These are phyloP conservation scores for Phthorimaea operculella DNA, from an alignment of 1,140 invertebrate genomes.

Conservation along the genomic window DNA sequence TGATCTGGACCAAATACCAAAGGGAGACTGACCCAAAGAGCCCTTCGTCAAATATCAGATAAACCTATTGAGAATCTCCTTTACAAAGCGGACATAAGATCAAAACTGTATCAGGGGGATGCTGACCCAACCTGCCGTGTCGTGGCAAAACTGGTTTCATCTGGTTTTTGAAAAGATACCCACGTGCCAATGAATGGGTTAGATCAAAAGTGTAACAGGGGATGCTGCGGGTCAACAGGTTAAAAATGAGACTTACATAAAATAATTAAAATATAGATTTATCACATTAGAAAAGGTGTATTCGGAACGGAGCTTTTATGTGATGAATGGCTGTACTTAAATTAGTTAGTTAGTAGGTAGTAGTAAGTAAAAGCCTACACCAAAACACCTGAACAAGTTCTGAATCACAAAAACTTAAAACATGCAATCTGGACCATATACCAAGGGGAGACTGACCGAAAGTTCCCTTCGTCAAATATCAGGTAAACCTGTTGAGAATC, in stretches of 20 bases:
- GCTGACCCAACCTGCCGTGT: constrained; percentile 16
- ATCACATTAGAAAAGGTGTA: no score
- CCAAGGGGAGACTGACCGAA: no score
- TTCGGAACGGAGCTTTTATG: no score
- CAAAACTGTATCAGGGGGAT: constrained; percentile 3
- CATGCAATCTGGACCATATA: no score
- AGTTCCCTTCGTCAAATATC: background rate
- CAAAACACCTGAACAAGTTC: no score
- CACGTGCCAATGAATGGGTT: constrained; percentile 1
- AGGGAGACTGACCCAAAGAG: no score
- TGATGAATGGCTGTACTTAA: no score
- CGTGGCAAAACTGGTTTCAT: constrained; percentile 6
- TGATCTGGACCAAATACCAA: no score
- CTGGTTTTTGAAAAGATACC: constrained; percentile 1
- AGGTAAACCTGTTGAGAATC: background rate
- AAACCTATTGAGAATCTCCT: background rate
- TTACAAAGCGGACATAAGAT: constrained; percentile 3
- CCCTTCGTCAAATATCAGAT: constrained; percentile 1
- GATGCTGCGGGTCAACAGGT: constrained; percentile 8
- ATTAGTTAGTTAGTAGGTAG: no score
- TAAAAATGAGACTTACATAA: constrained; percentile 1
- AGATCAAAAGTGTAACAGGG: constrained; percentile 3
- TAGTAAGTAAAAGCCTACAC: no score
- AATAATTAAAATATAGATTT: no score
- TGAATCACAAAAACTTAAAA: no score